Base-by-base conservation (phyloP, 2,888 invertebrate genomes). In the Dryobota labecula region DNA sequence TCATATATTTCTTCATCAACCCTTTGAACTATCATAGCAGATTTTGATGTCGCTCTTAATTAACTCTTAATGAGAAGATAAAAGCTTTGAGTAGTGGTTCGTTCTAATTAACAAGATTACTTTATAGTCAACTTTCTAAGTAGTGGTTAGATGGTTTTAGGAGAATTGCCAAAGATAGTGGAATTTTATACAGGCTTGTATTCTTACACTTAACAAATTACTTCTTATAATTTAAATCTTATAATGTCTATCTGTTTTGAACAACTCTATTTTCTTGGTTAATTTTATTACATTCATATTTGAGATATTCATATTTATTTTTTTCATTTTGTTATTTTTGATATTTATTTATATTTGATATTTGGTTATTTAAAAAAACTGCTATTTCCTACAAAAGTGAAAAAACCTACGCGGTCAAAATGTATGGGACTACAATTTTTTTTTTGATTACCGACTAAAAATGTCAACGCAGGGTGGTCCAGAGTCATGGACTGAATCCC, bases 1-100 rank as follows among this genome's bases (percentile, higher is more conserved):
- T 38, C 38, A 38, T 24, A 45, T 43, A 45, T 24, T 33, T 36
- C 27, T n/a, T 30, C 38, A 65, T 66, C 1, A 41, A 41, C 3
- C 30, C n/a, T 56, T 69, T 69, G 45, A 38, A 45, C 36, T 36
- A 18, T 36, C 36, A 36, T 47, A 51, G n/a, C 15, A 2, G 27
- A 18, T 18, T 53, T 33, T 24, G 11, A 47, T 3, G 6, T 33
- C 30, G 1, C 30, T 76, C 27, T 18, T 57, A 49, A 51, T 74
- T 51, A 38, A 24, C 15, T 38, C 7, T 2, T 54, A 60, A 54
- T 43, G 2, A 53, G 15, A 36, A 53, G 33, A 43, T 43, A 24
- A 60, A 60, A 24, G 43, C n/a, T 54, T 49, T 20, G 41, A 58
- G 18, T n/a, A 47, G 36, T 38, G 60, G 38, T 24, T 43, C 43